Evolutionary conservation across 1,140 invertebrate genomes (phyloP), one percentile per base, ranked within the genome.

Genomic region (Drosophila pallidifrons): DNA sequence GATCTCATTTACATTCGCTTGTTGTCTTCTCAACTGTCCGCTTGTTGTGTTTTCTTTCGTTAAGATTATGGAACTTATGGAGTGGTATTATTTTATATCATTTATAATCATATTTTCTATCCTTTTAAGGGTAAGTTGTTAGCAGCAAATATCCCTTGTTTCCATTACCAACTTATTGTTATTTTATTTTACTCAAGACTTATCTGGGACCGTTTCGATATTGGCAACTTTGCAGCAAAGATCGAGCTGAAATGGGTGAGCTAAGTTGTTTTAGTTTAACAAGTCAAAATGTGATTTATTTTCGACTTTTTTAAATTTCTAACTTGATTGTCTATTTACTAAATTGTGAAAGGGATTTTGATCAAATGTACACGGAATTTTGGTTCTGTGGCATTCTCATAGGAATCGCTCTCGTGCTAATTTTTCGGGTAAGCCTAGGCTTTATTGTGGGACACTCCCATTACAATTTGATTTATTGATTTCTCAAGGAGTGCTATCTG

Each of bases 331-430:
- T 11, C 5, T 6, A 55, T 57, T 55, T 57, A 32, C 25, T 3
- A 55, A 72, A 61, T 57, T 46, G 30, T 8, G 35, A 7, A 54
- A 38, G 10, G 3, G 5, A 35, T 58, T 52, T 15, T n/a, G 10
- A 32, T 5, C 8, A 54, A 75, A 88, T 88, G 83, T 77, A 72
- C 70, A 67, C 46, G 61, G 81, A 81, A 46, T 70, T 89, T 63
- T 89, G 85, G 74, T 72, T 89, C 52, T 88, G 82, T 51, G 81
- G 66, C 55, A 38, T 89, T 57, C 64, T 89, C 1, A 43, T 88
- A 41, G 55, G 82, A 20, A 64, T 83, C 2, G 71, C 79, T n/a
- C n/a, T 72, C 5, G 55, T 77, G 10, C 60, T 88, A 5, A 47
- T 89, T 1, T 66, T 52, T 28, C 74, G 85, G 81, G 83, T 88